These are phyloP conservation scores for Nasonia oneida DNA, from an alignment of 2,888 invertebrate genomes.

Conservation along the genomic window DNA sequence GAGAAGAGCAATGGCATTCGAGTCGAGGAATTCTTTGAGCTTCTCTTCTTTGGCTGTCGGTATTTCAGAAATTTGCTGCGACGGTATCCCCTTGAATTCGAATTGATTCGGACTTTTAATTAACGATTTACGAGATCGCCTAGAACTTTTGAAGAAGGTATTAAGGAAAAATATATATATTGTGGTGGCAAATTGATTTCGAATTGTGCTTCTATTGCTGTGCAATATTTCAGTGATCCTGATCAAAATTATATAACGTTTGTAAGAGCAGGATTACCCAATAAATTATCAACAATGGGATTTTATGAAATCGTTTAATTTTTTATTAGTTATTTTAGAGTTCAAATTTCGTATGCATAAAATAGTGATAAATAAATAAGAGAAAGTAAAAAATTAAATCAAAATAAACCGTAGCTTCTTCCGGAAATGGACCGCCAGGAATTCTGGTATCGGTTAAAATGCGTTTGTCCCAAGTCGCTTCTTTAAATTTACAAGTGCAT, in stretches of 20 bases:
- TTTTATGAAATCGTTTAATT: too few species aligned
- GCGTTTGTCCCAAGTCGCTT: not conserved
- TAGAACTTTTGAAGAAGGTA: not conserved
- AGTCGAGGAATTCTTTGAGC: not conserved
- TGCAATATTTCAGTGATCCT: too few species aligned
- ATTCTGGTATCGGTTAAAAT: not conserved
- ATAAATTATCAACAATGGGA: too few species aligned
- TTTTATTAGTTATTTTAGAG: too few species aligned
- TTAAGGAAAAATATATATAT: not conserved
- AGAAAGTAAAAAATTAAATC: too few species aligned
- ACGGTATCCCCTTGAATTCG: not conserved
- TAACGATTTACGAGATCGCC: not conserved
- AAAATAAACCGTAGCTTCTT: too few species aligned
- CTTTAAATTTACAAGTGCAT: not conserved
- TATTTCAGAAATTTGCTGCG: not conserved
- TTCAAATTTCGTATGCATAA: too few species aligned
- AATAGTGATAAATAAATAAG: too few species aligned
- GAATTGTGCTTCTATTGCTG: too few species aligned
- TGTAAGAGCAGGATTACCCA: too few species aligned
- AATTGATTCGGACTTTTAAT: not conserved
- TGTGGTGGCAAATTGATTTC: too few species aligned
- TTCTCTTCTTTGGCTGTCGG: not conserved
- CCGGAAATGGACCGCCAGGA: not conserved
- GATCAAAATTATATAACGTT: too few species aligned
- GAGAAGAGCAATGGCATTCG: not conserved